A percentile compares a stretch with the other conserved stretches of the same genome.
Conservation (phyloP, 2,888 invertebrate species). For the Protophormia terraenovae region DNA sequence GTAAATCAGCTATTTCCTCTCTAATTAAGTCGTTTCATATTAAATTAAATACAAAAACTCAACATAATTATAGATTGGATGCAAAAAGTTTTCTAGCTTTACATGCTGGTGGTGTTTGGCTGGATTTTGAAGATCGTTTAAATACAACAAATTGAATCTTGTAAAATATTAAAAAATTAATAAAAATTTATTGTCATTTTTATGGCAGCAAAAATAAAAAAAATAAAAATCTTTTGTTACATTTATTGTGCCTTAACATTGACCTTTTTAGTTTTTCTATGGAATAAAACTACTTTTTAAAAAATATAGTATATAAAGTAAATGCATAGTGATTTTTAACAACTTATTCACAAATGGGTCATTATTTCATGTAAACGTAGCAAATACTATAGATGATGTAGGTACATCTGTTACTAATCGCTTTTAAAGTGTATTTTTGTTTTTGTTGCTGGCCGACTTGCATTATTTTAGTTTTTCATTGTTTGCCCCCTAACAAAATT, state of each 20-base stretch:
- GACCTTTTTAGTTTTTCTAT: constrained; percentile 24
- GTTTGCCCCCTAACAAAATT: background rate
- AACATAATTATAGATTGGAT: constrained; percentile 72
- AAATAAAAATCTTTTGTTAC: background rate
- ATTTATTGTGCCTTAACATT: constrained; percentile 26
- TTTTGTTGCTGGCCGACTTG: background rate
- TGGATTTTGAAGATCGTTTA: constrained; percentile 72
- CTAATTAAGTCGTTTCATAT: constrained; percentile 74
- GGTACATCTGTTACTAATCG: background rate
- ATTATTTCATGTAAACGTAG: background rate
- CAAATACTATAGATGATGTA: background rate
- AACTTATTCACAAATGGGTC: background rate
- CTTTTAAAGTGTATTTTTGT: background rate
- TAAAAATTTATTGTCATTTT: constrained; percentile 10
- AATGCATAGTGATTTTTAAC: background rate
- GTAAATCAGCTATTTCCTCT: constrained; percentile 76
- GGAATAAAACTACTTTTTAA: background rate
- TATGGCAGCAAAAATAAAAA: background rate
- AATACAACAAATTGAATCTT: background rate
- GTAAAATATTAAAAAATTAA: background rate
- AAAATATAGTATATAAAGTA: background rate
- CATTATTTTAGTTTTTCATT: background rate
- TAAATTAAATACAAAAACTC: constrained; percentile 72
- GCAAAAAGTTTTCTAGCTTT: constrained; percentile 74
- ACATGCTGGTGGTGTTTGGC: constrained; percentile 77